Evolutionary conservation across 2,797 vertebrate species (phyloP), one percentile per base, ranked within the genome.

Genomic region (Anguilla marmorata): DNA sequence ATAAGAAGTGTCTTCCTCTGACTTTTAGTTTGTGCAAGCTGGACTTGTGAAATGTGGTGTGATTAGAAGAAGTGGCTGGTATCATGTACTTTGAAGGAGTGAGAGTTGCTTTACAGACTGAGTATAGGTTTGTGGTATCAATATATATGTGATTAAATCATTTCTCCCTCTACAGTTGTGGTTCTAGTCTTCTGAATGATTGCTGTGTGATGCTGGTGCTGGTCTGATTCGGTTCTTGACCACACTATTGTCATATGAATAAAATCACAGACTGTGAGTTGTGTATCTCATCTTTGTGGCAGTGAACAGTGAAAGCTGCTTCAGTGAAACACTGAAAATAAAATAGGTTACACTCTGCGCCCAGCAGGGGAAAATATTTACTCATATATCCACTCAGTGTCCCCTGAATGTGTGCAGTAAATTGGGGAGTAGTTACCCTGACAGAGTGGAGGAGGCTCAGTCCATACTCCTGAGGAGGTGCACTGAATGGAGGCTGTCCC

Each of bases 401-500:
- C 0, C 41, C 1, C 41, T 45, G 41, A 45, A 45, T 54, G 9
- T 54, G 52, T 54, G 52, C 9, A 54, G 50, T 52, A 8, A 21
- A n/a, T 66, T 66, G 63, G 24, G 24, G n/a, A 27, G 9, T 1
- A 69, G 24, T 79, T 93, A 95, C 94, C 94, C 82, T 90, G 89
- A 85, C 94, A 95, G 87, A 90, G 54, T 87, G 94, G 92, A 92
- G 92, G 92, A 52, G 16, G 4, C 8, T 91, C 84, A 90, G 88
- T 95, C 94, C 95, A 95, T 80, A 85, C 88, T 12, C 93, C 95
- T 21, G 41, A 83, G 27, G 92, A 88, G 52, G 88, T 92, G 90
- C 95, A 95, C 86, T 87, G 84, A 0, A 90, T 94, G 52, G 74
- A 45, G 45, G 93, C 93, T 87, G 86, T 5, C 16, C 94, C 94